phyloP scores from a whole-genome alignment of 35 echinoderm and acorn worm species.

The Holothuria glaberrima region DNA sequence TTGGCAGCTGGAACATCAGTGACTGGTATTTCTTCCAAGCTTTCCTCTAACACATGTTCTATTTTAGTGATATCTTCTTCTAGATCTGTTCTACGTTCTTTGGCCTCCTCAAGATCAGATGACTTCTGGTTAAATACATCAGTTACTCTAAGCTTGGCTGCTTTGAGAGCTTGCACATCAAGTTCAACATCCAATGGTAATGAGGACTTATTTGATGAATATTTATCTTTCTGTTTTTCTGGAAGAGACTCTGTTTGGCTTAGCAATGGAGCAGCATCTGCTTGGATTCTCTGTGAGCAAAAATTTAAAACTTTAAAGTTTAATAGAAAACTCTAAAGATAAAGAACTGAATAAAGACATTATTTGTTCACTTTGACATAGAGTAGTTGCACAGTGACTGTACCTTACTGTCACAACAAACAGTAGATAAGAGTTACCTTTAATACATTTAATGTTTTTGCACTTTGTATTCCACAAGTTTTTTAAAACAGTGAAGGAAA shows the following conservation, averaged over 20 bases:
- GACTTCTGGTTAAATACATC: conserved; percentile 39
- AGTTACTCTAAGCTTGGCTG: neutral
- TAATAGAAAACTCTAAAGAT: too few species aligned
- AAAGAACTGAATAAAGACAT: too few species aligned
- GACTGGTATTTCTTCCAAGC: conserved; percentile 57
- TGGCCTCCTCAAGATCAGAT: conserved; percentile 50
- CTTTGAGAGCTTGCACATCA: neutral
- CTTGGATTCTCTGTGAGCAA: neutral
- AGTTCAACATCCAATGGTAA: conserved; percentile 22
- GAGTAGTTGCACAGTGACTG: too few species aligned
- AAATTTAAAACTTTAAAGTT: neutral
- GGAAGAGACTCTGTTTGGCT: neutral
- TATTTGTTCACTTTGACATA: too few species aligned
- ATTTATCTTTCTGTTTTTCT: conserved; percentile 33
- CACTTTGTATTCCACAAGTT: too few species aligned
- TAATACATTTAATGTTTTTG: too few species aligned
- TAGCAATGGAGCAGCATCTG: conserved; percentile 13
- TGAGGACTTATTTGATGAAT: conserved; percentile 5
- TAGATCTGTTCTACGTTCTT: conserved; percentile 61
- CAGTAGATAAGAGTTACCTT: too few species aligned
- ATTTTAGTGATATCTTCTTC: conserved; percentile 46
- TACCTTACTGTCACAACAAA: too few species aligned
- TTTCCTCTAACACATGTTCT: conserved; percentile 46
- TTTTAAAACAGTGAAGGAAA: too few species aligned
- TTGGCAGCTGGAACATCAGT: conserved; percentile 64